These are phyloP conservation scores for Gymnarchus niloticus DNA, from an alignment of 2,113 vertebrate genomes.

Conservation along the genomic window DNA sequence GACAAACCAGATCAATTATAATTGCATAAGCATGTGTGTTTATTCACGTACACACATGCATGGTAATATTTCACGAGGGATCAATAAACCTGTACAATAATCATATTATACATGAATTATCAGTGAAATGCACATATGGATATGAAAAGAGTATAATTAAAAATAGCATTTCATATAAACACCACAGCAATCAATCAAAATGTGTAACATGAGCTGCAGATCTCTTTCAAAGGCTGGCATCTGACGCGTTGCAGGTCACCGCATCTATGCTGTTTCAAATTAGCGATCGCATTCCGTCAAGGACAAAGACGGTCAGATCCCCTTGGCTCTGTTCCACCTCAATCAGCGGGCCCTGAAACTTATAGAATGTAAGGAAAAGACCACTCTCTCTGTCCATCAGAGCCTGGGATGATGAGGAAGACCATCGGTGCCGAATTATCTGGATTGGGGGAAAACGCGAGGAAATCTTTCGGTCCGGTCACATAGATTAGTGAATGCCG, in stretches of 20 bases:
- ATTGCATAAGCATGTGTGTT: neutral
- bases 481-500: neutral
- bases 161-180: neutral
- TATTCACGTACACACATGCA: neutral
- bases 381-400: neutral
- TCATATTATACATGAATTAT: neutral
- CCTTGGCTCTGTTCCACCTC: neutral
- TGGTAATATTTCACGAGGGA: neutral
- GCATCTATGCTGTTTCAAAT: neutral
- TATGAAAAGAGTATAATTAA: neutral
- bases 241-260: neutral
- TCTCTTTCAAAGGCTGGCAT: neutral
- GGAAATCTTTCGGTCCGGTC: neutral
- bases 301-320: neutral
- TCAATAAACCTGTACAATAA: neutral
- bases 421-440: neutral
- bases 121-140: neutral
- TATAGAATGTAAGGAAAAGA: no score
- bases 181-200: constrained; percentile 9
- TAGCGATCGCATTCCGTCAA: neutral
- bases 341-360: no score
- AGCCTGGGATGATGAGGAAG: neutral
- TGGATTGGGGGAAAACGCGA: neutral
- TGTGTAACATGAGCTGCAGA: neutral
- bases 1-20: neutral